Percentiles rank a stretch among this genome's conserved stretches.
phyloP scores from a whole-genome alignment of 2,888 invertebrate genomes.

The Epirrita christyi region DNA sequence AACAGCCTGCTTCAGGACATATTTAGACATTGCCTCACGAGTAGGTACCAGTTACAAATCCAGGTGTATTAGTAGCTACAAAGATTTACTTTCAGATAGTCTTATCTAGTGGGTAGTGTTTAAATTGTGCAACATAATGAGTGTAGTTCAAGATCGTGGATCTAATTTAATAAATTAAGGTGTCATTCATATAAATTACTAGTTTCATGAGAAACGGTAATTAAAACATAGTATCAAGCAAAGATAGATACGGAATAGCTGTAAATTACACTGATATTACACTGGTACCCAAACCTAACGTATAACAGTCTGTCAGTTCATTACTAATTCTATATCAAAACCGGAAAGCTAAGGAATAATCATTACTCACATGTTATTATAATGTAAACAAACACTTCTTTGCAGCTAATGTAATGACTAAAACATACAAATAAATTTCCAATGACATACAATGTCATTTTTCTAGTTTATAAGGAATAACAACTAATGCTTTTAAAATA shows the following conservation, averaged over 20 bases:
- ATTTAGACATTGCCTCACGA: slow-evolving; percentile 27
- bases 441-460: not conserved
- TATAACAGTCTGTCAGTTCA: not conserved
- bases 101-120: slow-evolving; percentile 5
- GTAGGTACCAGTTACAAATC: slow-evolving; percentile 8
- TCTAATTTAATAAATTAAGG: slow-evolving; percentile 6
- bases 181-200: slow-evolving; percentile 4
- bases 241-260: not conserved
- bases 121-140: not conserved
- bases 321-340: slow-evolving; percentile 11
- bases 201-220: slow-evolving; percentile 8
- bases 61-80: slow-evolving; percentile 16
- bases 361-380: not conserved
- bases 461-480: not conserved
- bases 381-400: not conserved
- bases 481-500: not conserved
- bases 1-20: slow-evolving; percentile 14
- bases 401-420: slow-evolving; percentile 1
- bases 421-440: no score
- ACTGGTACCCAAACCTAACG: not conserved
- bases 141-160: slow-evolving; percentile 1
- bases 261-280: slow-evolving; percentile 2
- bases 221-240: slow-evolving; percentile 6
- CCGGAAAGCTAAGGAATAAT: slow-evolving; percentile 9
- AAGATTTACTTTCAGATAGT: slow-evolving; percentile 17